Conservation (phyloP, 37 sponge, comb jelly and placozoan species). For the Halichondria panicea region DNA sequence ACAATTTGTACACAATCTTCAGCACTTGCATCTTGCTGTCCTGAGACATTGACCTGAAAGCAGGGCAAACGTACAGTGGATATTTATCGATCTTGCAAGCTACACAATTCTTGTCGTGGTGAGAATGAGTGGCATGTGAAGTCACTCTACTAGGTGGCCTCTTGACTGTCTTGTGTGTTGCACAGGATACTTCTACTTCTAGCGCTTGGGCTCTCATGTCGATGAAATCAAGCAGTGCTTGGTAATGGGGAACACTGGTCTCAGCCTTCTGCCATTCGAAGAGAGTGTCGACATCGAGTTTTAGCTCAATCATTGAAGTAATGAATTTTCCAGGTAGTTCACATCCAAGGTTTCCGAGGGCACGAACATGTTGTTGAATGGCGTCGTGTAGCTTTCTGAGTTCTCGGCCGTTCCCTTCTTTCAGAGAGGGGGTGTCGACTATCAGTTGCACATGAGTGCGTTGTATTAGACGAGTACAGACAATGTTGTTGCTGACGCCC, state of each 20-base stretch:
- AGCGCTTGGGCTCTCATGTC: slow-evolving; percentile 54
- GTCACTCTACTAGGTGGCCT: slow-evolving; percentile 13
- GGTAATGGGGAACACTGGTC: slow-evolving; percentile 29
- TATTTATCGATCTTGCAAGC: slow-evolving; percentile 34
- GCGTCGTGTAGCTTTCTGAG: slow-evolving; percentile 33
- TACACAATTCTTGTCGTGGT: slow-evolving; percentile 1
- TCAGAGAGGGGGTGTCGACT: slow-evolving; percentile 35
- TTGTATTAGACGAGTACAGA: slow-evolving; percentile 45
- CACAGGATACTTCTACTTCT: neutral
- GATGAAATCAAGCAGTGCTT: slow-evolving; percentile 37
- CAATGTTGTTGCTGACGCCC: too few relatives aligned
- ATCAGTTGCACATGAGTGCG: slow-evolving; percentile 43
- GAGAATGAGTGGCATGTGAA: slow-evolving; percentile 12
- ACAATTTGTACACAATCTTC: too few relatives aligned
- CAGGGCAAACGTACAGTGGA: slow-evolving; percentile 40
- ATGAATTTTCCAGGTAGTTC: slow-evolving; percentile 30
- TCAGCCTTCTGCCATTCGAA: slow-evolving; percentile 47
- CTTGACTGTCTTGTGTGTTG: neutral
- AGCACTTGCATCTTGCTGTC: slow-evolving; percentile 31
- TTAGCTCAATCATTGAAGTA: slow-evolving; percentile 45
- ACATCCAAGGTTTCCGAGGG: slow-evolving; percentile 40
- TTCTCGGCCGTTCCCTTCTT: slow-evolving; percentile 43
- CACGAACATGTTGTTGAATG: slow-evolving; percentile 51
- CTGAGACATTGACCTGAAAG: slow-evolving; percentile 38
- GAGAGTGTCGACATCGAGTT: slow-evolving; percentile 33